Percentiles rank a stretch among this genome's conserved stretches.
Conservation (phyloP, 2,888 invertebrate species). For the Drosophila infuscata region DNA sequence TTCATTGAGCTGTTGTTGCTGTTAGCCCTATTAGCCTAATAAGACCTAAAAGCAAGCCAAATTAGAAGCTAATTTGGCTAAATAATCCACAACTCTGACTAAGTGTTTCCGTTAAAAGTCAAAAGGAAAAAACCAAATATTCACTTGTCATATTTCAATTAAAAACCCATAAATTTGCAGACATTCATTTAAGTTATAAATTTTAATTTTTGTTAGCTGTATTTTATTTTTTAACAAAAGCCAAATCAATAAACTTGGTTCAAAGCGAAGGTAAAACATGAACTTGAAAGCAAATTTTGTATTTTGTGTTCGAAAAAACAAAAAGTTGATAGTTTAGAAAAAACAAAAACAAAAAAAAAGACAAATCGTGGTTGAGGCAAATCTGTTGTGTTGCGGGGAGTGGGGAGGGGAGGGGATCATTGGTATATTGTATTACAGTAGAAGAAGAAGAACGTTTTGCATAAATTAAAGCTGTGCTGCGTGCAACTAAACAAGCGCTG, state of each 20-base stretch:
- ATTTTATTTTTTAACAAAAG: conserved; percentile 20
- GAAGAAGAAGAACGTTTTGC: conserved; percentile 70
- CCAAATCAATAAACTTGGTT: conserved; percentile 39
- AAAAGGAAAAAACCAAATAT: conserved; percentile 3
- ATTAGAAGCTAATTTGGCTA: conserved; percentile 30
- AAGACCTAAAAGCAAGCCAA: conserved; percentile 13
- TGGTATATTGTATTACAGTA: conserved; percentile 60
- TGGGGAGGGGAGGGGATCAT: background rate
- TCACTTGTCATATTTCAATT: conserved; percentile 23
- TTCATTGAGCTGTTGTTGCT: background rate
- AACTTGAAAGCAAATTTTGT: conserved; percentile 40
- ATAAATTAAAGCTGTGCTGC: conserved; percentile 74
- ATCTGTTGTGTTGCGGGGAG: background rate
- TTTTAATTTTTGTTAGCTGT: conserved; percentile 5
- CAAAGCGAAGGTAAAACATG: conserved; percentile 46
- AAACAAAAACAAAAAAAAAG: background rate
- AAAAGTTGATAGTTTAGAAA: conserved; percentile 8
- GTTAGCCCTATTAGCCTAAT: conserved; percentile 34
- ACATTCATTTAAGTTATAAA: conserved; percentile 1
- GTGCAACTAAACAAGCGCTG: conserved; percentile 73
- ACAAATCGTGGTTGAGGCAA: conserved; percentile 3
- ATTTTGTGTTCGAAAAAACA: conserved; percentile 21
- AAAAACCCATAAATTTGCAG: conserved; percentile 27
- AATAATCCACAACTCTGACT: conserved; percentile 23
- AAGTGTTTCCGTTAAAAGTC: conserved; percentile 15